These are phyloP conservation scores for Coelinius sp. DNA, from an alignment of 2,888 invertebrate genomes.

Conservation along the genomic window DNA sequence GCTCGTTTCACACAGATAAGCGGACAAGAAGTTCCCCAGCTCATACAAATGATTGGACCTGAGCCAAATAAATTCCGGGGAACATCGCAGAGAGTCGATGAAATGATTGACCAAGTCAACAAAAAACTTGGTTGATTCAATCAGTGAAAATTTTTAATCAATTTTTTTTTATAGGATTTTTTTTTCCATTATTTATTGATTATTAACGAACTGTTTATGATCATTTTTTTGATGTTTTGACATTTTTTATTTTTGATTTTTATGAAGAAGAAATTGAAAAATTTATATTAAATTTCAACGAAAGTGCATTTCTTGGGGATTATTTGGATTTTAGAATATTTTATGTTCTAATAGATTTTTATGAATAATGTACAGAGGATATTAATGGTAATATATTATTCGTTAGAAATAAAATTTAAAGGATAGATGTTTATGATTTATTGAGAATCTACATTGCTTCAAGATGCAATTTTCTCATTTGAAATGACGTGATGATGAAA, in stretches of 20 bases:
- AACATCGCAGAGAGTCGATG: slow-evolving; percentile 84
- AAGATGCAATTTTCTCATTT: background rate
- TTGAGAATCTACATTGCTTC: background rate
- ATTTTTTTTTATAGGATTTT: slow-evolving; percentile 14
- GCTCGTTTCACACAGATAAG: slow-evolving; percentile 82
- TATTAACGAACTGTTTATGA: background rate
- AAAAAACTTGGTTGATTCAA: slow-evolving; percentile 74
- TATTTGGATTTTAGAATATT: background rate
- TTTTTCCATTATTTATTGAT: slow-evolving; percentile 15
- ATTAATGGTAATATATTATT: slow-evolving; percentile 38
- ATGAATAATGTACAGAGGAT: slow-evolving; percentile 45
- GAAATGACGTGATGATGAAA: background rate
- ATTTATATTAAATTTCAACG: background rate
- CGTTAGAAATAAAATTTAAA: slow-evolving; percentile 8
- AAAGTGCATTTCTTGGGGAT: background rate
- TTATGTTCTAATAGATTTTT: background rate
- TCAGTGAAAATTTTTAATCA: too few relatives aligned
- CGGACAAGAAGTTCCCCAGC: slow-evolving; percentile 86
- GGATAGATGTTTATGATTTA: slow-evolving; percentile 20
- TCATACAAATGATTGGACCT: slow-evolving; percentile 92
- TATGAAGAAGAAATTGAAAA: background rate
- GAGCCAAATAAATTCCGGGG: slow-evolving; percentile 87
- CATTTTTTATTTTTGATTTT: background rate
- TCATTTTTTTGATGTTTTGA: background rate
- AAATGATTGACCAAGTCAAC: slow-evolving; percentile 83